Evolutionary conservation across 2,797 vertebrate genomes (phyloP).

Genomic region (Melanotaenia boesemani): DNA sequence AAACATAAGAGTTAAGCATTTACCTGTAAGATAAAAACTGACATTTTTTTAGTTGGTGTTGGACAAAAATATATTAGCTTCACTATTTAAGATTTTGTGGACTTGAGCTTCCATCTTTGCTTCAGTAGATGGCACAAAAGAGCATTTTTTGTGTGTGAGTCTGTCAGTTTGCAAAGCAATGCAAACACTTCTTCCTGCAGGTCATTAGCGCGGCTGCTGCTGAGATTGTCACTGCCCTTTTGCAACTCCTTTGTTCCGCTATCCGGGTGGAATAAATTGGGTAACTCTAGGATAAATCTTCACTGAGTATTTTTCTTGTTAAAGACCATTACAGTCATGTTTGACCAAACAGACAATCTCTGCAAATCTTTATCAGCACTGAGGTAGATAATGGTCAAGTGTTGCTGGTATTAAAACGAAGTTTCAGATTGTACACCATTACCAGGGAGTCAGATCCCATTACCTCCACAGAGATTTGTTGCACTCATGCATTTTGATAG

Average conservation of each 20-base stretch:
- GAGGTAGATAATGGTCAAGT: constrained; percentile 49
- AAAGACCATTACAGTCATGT: constrained; percentile 37
- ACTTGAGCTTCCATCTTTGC: constrained; percentile 17
- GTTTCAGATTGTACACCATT: constrained; percentile 63
- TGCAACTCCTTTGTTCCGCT: constrained; percentile 28
- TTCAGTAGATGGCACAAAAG: constrained; percentile 79
- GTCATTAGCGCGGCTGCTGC: constrained; percentile 27
- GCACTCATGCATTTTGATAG: constrained; percentile 60
- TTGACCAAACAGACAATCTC: constrained; percentile 46
- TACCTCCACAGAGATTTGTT: constrained; percentile 49
- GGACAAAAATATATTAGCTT: accelerated
- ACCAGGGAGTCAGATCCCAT: constrained; percentile 58
- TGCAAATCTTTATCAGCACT: constrained; percentile 42
- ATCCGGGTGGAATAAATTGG: constrained; percentile 18
- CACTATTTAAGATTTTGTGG: neutral
- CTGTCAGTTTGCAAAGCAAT: neutral
- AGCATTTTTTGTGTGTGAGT: constrained; percentile 10
- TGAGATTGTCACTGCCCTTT: constrained; percentile 24
- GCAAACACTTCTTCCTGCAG: constrained; percentile 29
- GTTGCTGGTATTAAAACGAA: constrained; percentile 54
- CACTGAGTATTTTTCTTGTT: constrained; percentile 37
- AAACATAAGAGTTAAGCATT: neutral
- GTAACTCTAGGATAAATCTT: constrained; percentile 27
- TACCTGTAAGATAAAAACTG: neutral
- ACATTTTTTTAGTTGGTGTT: neutral